A percentile compares a stretch with the other conserved stretches of the same genome.
phyloP scores from a whole-genome alignment of 2,113 vertebrate species.

The Vidua chalybeata region DNA sequence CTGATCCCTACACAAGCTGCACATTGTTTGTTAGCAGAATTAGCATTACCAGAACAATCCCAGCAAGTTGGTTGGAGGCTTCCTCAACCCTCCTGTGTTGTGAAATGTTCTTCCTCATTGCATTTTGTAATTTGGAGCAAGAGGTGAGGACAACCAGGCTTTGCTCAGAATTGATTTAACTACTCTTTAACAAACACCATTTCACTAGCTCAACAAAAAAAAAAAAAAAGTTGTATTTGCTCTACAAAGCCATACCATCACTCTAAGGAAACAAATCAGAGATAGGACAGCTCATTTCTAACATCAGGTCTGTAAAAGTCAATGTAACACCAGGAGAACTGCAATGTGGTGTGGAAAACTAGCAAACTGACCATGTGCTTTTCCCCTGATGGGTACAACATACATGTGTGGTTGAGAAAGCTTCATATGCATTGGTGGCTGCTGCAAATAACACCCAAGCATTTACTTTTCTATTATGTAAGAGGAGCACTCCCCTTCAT shows the following conservation, averaged over 20 bases:
- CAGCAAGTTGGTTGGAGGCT: not conserved
- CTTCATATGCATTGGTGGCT: rapidly evolving
- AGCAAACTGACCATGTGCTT: rapidly evolving
- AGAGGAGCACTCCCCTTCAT: not conserved
- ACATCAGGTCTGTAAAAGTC: not conserved
- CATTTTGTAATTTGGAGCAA: not conserved
- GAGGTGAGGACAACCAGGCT: not conserved
- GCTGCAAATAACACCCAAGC: not conserved
- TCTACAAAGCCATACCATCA: not conserved
- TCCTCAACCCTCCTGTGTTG: not conserved
- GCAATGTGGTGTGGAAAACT: not conserved
- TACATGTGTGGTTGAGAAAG: rapidly evolving
- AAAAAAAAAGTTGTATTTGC: not conserved
- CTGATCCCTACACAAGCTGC: not conserved
- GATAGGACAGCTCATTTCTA: not conserved
- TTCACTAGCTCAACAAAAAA: not conserved
- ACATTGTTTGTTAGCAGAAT: not conserved
- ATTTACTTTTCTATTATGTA: not conserved
- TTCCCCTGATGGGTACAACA: not conserved
- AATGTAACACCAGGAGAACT: not conserved
- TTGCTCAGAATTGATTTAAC: not conserved
- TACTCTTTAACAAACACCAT: not conserved
- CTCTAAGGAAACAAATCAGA: not conserved
- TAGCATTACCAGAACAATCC: not conserved
- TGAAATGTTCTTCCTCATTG: not conserved